phyloP scores from a whole-genome alignment of 2,888 invertebrate genomes.

The Falcaria lacertinaria region DNA sequence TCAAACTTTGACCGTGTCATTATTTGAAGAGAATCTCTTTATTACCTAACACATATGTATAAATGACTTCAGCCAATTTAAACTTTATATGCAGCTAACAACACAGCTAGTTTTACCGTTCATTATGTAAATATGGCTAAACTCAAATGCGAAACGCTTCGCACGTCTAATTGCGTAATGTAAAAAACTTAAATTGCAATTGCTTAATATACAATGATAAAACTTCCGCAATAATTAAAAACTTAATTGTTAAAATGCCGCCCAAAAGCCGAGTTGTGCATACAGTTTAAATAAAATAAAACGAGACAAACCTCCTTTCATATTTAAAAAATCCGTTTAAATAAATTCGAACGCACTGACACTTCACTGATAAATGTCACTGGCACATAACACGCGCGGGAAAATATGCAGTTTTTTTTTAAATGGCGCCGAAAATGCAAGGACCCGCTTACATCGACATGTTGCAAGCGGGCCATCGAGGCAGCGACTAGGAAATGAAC shows the following conservation, averaged over 20 bases:
- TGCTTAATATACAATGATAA: conserved; percentile 22
- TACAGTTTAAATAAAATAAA: conserved; percentile 20
- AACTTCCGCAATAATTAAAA: conserved; percentile 6
- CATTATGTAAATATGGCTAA: conserved; percentile 22
- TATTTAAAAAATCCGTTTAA: conserved; percentile 22
- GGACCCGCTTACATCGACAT: conserved; percentile 72
- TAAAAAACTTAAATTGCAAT: conserved; percentile 24
- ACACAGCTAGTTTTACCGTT: conserved; percentile 32
- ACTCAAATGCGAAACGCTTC: conserved; percentile 33
- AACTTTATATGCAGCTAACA: conserved; percentile 20
- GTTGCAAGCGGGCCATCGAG: conserved; percentile 73
- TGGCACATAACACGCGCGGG: conserved; percentile 21
- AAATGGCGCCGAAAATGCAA: conserved; percentile 65
- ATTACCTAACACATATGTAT: conserved; percentile 17
- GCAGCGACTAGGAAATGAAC: conserved; percentile 76
- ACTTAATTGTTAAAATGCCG: conserved; percentile 6
- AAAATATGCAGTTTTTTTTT: conserved; percentile 11
- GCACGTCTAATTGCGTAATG: conserved; percentile 32
- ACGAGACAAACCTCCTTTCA: conserved; percentile 42
- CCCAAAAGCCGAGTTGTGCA: conserved; percentile 24
- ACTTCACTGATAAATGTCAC: conserved; percentile 25
- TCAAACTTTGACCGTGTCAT: conserved; percentile 10
- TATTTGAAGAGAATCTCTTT: conserved; percentile 16
- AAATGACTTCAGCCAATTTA: conserved; percentile 23
- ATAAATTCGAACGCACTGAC: conserved; percentile 10